phyloP scores from a whole-genome alignment of 2,113 vertebrate species.

The Gnathonemus longibarbis region DNA sequence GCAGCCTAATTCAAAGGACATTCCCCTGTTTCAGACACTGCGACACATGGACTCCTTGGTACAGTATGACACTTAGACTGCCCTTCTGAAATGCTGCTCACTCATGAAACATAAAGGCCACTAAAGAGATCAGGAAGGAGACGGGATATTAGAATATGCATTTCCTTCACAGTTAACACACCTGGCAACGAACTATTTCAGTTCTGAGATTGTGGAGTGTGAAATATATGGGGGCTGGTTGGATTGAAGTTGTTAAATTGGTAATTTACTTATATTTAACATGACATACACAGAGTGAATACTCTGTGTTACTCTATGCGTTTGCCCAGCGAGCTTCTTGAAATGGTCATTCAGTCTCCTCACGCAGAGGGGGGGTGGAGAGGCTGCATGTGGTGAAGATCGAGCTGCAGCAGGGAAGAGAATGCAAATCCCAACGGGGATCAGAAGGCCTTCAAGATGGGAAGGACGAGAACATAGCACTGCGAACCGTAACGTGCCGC shows the following conservation, averaged over 20 bases:
- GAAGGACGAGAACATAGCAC: neutral
- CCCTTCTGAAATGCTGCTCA: neutral
- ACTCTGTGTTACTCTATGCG: neutral
- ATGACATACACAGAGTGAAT: neutral
- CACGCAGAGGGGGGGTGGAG: neutral
- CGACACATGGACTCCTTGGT: neutral
- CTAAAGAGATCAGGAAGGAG: neutral
- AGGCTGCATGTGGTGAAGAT: neutral
- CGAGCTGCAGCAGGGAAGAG: neutral
- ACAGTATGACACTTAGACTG: neutral
- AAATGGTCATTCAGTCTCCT: neutral
- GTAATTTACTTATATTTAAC: neutral
- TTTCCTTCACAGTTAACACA: neutral
- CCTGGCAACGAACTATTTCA: neutral
- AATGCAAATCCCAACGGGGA: neutral
- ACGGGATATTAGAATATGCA: neutral
- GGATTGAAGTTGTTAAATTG: neutral
- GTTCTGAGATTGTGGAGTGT: neutral
- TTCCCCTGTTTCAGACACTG: neutral
- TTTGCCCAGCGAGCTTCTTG: neutral
- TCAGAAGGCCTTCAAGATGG: neutral
- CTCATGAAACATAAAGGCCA: neutral
- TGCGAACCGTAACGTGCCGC: neutral
- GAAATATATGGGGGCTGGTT: neutral
- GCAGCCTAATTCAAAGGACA: neutral